Base-by-base conservation (phyloP, 2,797 vertebrate species). In the Rhabdomys pumilio region DNA sequence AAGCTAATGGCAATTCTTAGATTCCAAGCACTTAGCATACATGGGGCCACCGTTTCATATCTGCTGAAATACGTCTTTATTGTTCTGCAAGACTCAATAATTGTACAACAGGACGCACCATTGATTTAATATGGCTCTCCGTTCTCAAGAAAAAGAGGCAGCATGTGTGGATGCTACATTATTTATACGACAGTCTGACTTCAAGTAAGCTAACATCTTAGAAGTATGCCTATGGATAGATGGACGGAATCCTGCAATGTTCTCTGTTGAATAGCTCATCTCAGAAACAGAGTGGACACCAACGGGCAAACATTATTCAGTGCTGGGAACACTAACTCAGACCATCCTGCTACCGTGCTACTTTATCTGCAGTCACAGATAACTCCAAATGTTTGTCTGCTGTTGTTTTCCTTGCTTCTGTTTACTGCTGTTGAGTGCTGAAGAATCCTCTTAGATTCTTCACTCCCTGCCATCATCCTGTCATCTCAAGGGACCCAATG, bases 201-300 rank as follows among this genome's bases (percentile, higher is more conserved):
- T 92, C 47, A 90, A 93, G 72, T 76, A 47, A 83, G 53, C 90
- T 82, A 83, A 80, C 15, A 13, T 63, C 69, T 47, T 20, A 83
- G 89, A 83, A 63, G n/a, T 57, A 67, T 38, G 61, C 4, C 50
- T 83, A 20, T 50, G 15, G 61, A 80, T 57, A 57, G 57, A 91
- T 72, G 84, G 57, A 91, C 65, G 84, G 96, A 95, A 88, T 92
- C 84, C 92, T 95, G 69, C 82, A 14, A 86, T 84, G 63, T 94
- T 69, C 84, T 80, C 31, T 59, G 55, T 26, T 85, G 73, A 41
- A 79, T 47, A 69, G 76, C 44, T 84, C 22, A 57, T 79, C 63
- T 95, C 61, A 63, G 50, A 91, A 93, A 17, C 65, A 82, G 86
- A 44, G 55, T 38, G 53, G 69, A 38, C 47, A 20, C 83, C 93